phyloP scores from a whole-genome alignment of 2,113 vertebrate genomes.

The Hydrochoerus hydrochaeris region DNA sequence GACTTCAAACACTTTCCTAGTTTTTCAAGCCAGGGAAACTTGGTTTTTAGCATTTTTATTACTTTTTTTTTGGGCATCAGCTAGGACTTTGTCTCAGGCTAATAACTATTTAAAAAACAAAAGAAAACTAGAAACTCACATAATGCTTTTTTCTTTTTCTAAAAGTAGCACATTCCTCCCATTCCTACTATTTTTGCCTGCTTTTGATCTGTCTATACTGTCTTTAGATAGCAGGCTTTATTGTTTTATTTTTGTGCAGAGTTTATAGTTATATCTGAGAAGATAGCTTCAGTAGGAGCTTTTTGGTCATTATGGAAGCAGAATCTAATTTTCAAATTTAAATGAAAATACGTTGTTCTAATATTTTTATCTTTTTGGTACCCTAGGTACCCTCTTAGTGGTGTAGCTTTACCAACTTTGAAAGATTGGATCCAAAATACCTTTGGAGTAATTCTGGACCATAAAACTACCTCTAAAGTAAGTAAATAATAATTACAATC shows the following conservation, averaged over 20 bases:
- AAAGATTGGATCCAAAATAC: constrained; percentile 96
- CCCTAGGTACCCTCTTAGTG: constrained; percentile 95
- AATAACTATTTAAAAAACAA: not conserved
- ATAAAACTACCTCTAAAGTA: constrained; percentile 95
- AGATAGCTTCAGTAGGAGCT: not conserved
- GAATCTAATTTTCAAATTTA: constrained; percentile 63
- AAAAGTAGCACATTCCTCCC: not conserved
- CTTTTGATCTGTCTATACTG: not conserved
- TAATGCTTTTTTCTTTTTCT: constrained; percentile 18
- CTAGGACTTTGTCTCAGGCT: not conserved
- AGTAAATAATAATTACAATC: constrained; percentile 81
- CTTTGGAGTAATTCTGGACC: constrained; percentile 94
- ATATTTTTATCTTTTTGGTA: constrained; percentile 75
- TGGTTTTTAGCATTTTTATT: constrained; percentile 50
- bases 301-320: constrained; percentile 37
- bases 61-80: not conserved
- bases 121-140: not conserved
- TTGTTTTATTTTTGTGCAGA: constrained; percentile 46
- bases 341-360: constrained; percentile 64
- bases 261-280: constrained; percentile 8
- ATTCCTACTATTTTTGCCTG: not conserved
- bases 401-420: constrained; percentile 93
- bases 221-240: not conserved
- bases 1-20: not conserved
- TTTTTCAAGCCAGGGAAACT: constrained; percentile 9